These are phyloP conservation scores for Scalopus aquaticus DNA, from an alignment of 2,113 vertebrate species.

Conservation along the genomic window DNA sequence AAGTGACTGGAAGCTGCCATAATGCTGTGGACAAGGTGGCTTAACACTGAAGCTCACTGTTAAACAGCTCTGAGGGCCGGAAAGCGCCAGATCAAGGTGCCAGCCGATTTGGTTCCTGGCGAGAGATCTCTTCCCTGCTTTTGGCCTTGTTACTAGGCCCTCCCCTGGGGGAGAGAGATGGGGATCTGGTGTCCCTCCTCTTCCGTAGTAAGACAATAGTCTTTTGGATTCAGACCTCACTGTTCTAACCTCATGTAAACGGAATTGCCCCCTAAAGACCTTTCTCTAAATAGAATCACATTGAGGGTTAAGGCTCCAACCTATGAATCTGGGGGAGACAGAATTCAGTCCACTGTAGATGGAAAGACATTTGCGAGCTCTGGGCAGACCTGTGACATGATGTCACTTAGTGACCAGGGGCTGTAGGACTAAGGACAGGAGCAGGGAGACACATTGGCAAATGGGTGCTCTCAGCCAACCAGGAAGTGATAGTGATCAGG, in stretches of 20 bases:
- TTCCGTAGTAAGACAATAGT: background rate
- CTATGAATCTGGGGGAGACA: background rate
- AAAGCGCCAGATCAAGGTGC: background rate
- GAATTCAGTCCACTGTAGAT: background rate
- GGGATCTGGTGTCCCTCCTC: background rate
- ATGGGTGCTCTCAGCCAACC: background rate
- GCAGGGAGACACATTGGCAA: background rate
- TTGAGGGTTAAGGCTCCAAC: background rate
- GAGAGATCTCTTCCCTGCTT: background rate
- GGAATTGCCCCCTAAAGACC: background rate
- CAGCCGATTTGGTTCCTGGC: background rate
- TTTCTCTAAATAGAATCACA: background rate
- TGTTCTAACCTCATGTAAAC: background rate
- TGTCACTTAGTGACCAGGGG: background rate
- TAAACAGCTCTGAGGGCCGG: background rate
- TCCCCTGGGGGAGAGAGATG: background rate
- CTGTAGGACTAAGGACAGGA: background rate
- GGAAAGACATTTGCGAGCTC: background rate
- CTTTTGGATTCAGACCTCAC: background rate
- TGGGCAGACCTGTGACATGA: background rate
- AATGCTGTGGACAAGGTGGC: background rate
- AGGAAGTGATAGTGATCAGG: no score
- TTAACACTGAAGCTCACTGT: background rate
- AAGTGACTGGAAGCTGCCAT: background rate
- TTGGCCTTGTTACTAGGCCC: background rate